Percentiles rank a stretch among this genome's conserved stretches.
phyloP scores from a whole-genome alignment of 2,797 vertebrate species.

The Megalops cyprinoides region DNA sequence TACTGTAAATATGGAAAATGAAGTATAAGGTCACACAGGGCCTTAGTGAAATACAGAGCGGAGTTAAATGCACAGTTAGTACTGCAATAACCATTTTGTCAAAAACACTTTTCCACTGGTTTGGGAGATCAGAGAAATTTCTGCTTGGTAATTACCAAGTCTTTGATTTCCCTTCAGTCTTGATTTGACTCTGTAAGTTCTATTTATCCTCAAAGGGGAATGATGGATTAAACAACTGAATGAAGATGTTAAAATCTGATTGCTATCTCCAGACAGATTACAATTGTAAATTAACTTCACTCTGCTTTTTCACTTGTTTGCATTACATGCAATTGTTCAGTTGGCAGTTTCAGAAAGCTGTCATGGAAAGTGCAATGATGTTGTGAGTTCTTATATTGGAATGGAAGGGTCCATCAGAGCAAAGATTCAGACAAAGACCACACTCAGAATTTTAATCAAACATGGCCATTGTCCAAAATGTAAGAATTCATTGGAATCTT shows the following conservation, averaged over 20 bases:
- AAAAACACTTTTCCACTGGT: neutral
- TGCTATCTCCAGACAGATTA: neutral
- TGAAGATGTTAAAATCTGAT: conserved; percentile 7
- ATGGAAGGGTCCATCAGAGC: too few relatives aligned
- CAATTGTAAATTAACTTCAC: neutral
- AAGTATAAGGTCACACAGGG: neutral
- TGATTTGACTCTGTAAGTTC: neutral
- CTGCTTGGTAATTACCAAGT: neutral
- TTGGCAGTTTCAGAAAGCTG: neutral
- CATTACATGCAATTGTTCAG: conserved; percentile 14
- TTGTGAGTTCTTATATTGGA: neutral
- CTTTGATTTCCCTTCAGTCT: neutral
- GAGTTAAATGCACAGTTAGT: neutral
- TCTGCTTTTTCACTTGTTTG: neutral
- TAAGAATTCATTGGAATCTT: too few relatives aligned
- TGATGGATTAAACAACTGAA: neutral
- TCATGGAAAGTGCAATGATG: conserved; percentile 3
- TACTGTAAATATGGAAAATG: neutral
- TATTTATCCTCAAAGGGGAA: neutral
- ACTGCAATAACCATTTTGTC: conserved; percentile 6
- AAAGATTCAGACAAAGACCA: neutral
- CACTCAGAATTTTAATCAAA: too few relatives aligned
- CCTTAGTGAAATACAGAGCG: neutral
- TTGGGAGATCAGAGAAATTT: neutral
- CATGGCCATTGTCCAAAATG: too few relatives aligned